Base-by-base conservation (phyloP, 2,888 invertebrate species). In the Mesorhabditis spiculigera region DNA sequence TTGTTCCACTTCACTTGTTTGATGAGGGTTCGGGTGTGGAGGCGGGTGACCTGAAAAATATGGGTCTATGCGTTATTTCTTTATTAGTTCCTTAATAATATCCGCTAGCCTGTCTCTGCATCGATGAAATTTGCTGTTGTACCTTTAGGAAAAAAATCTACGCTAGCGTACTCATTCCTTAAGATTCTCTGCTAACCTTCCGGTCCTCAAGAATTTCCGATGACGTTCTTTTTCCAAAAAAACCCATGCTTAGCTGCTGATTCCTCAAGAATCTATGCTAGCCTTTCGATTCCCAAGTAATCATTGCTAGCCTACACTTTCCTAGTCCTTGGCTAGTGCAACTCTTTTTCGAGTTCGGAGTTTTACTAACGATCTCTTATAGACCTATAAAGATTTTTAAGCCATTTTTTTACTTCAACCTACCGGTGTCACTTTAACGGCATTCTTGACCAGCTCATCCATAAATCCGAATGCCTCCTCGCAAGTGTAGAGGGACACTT, bases 1-100 rank as follows among this genome's bases (percentile, higher is more conserved):
- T 80, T 79, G 66, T 73, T 69, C 82, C 79, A 84, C 70, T 83
- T 82, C n/a, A 84, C 77, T 43, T 79, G 80, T 42, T 73, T 72
- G 13, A 81, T 75, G 61, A 78, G 71, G 63, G 78, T 76, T 41
- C 83, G 75, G 63, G 84, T 78, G 72, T 84, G 82, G 70, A 82
- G 80, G 66, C 84, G 78, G 42, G 78, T 74, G 43, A 83, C 75
- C 58, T 50, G n/a, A 50, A 50, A n/a, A n/a, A 50, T n/a, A 50
- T n/a, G 58, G n/a, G 8, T n/a, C n/a, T 13, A 28, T 63, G 8
- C n/a, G 6, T n/a, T 63, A 8, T 63, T n/a, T n/a, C 28, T 8
- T 13, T n/a, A n/a, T n/a, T 28, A 63, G 41, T n/a, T 63, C 63
- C 41, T 28, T 63, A 8, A n/a, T 10, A 50, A 50, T 13, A 13